Base-by-base conservation (phyloP, 2,888 invertebrate species). In the Xanthia togata region DNA sequence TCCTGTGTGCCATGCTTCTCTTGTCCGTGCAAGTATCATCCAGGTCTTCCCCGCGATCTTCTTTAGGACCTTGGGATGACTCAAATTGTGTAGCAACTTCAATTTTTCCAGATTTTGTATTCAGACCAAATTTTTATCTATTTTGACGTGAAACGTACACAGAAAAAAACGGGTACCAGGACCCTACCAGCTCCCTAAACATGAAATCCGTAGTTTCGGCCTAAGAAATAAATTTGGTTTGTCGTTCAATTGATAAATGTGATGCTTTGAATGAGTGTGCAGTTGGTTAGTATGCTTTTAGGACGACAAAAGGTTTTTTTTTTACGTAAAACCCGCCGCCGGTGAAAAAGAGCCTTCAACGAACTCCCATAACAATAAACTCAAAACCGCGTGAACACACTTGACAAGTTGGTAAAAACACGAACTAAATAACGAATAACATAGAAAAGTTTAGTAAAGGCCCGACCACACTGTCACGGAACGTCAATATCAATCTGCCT, bases 341-440 rank as follows among this genome's bases (percentile, higher is more conserved):
- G 9, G 41, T 50, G 38, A 23, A 64, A 78, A 79, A 65, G 14
- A 62, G 14, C 64, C 41, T 67, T 53, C 31, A 50, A 67, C 53
- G 20, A 44, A n/a, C 53, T 44, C 38, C 57, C 23, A 53, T 82
- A 53, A 63, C 63, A 82, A 81, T 72, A 72, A 77, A 69, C 23
- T 47, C 35, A 50, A 78, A 78, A 73, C 78, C 50, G 44, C 57
- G 57, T 50, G 57, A 84, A 70, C 44, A 82, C 57, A 80, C 70
- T 75, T 67, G 81, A 70, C 62, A 86, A 86, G 76, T 87, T 82
- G 70, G 81, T 75, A 76, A 84, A 87, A 82, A 84, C 70, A 79
- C 64, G 65, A 76, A 67, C 38, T 41, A 69, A 76, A 76, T 67
- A 44, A 20, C 26, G 23, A 69, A 76, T 64, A 81, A 50, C 67